Conservation (phyloP, 2,888 invertebrate species). For the Ichneumoninae sp. region DNA sequence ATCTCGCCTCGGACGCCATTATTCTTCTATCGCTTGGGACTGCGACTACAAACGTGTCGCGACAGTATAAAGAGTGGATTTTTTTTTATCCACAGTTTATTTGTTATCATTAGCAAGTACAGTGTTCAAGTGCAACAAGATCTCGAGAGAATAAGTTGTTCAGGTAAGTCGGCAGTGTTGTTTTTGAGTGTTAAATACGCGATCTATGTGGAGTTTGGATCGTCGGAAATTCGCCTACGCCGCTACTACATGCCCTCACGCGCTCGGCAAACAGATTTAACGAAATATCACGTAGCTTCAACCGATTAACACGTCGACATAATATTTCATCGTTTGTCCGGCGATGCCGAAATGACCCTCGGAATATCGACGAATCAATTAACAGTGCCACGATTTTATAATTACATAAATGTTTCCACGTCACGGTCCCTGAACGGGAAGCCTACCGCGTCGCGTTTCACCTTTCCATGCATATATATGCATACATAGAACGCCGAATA, state of each 20-base stretch:
- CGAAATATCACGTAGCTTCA: not conserved
- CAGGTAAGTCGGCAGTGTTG: conserved; percentile 41
- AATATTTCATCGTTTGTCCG: not conserved
- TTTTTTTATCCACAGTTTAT: conserved; percentile 12
- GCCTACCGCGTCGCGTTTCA: conserved; percentile 21
- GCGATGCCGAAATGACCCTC: not conserved
- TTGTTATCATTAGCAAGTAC: not conserved
- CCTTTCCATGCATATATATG: not conserved
- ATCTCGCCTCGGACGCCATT: conserved; percentile 72
- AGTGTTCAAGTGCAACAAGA: conserved; percentile 26
- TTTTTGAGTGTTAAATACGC: conserved; percentile 1
- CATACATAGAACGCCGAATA: not conserved
- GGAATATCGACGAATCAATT: not conserved
- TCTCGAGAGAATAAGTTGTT: conserved; percentile 34
- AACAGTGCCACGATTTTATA: conserved; percentile 10
- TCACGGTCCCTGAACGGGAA: conserved; percentile 17
- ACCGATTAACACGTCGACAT: not conserved
- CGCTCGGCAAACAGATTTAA: conserved; percentile 6
- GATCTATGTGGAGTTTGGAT: not conserved
- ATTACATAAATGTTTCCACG: conserved; percentile 26
- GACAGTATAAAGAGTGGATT: conserved; percentile 21
- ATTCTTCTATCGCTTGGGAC: conserved; percentile 67
- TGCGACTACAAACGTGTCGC: conserved; percentile 32
- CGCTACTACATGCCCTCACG: not conserved
- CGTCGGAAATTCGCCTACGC: conserved; percentile 9